phyloP scores from a whole-genome alignment of 2,888 invertebrate genomes.

The Fabriciana adippe region DNA sequence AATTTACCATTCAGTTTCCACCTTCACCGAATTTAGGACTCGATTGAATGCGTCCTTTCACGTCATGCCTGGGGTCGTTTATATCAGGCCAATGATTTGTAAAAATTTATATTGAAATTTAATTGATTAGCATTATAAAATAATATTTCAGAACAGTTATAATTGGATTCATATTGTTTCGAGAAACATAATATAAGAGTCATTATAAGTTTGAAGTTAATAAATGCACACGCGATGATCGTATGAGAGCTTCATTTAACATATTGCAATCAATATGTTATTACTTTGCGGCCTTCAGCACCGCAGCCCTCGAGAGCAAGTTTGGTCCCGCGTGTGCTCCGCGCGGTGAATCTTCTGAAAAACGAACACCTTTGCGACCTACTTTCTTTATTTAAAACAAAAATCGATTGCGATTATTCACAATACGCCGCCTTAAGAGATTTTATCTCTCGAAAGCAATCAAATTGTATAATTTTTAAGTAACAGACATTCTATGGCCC shows the following conservation, averaged over 20 bases:
- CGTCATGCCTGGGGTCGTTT: too few species aligned
- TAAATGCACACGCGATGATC: too few species aligned
- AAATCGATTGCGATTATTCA: conserved; percentile 23
- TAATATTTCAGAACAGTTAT: too few species aligned
- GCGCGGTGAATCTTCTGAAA: not conserved
- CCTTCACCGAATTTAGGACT: too few species aligned
- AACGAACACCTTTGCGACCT: conserved; percentile 22
- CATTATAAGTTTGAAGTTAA: too few species aligned
- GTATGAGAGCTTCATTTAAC: not conserved
- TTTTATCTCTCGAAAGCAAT: not conserved
- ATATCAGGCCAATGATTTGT: too few species aligned
- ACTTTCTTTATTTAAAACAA: conserved; percentile 24
- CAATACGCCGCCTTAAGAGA: conserved; percentile 7
- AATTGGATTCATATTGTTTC: too few species aligned
- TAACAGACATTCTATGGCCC: not conserved
- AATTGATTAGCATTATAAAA: too few species aligned
- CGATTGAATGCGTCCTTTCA: too few species aligned
- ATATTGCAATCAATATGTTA: not conserved
- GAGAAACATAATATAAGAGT: too few species aligned
- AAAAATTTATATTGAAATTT: too few species aligned
- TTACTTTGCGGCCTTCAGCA: not conserved
- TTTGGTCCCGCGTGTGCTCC: not conserved
- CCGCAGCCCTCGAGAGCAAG: not conserved
- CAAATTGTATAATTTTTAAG: not conserved
- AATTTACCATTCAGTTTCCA: too few species aligned